phyloP scores from a whole-genome alignment of 1,140 invertebrate genomes.

The Riptortus pedestris region DNA sequence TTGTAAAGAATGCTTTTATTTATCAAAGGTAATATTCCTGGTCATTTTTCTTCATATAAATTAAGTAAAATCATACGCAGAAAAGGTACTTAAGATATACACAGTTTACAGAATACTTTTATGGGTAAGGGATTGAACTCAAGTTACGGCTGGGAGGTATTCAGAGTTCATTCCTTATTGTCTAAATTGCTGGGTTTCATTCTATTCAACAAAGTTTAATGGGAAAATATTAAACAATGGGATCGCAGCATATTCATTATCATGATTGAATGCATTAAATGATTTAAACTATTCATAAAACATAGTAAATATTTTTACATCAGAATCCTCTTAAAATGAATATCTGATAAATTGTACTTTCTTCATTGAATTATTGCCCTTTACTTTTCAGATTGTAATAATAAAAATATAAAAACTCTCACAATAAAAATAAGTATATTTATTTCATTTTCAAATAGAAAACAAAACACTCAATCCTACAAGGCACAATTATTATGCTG shows the following conservation, averaged over 20 bases:
- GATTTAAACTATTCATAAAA: too few species aligned
- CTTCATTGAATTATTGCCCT: too few species aligned
- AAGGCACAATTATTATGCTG: not conserved
- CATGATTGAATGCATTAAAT: too few species aligned
- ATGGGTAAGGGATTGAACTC: conserved; percentile 3
- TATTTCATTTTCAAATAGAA: not conserved
- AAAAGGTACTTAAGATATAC: not conserved
- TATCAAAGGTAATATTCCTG: not conserved
- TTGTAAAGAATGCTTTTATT: too few species aligned
- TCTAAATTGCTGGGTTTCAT: conserved; percentile 8
- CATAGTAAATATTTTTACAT: too few species aligned
- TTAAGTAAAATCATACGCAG: not conserved
- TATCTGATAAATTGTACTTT: too few species aligned
- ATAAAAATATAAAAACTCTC: too few species aligned
- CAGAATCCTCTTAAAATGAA: too few species aligned
- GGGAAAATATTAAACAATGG: not conserved
- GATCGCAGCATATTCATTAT: not conserved
- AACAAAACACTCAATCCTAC: not conserved
- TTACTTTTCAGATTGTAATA: too few species aligned
- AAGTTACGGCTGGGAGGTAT: conserved; percentile 17
- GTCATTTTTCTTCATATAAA: not conserved
- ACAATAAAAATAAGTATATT: not conserved
- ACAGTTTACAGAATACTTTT: conserved; percentile 14
- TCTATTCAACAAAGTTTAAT: not conserved
- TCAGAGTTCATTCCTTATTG: conserved; percentile 10